Evolutionary conservation across 92 coral and sea anemone species (phyloP).

Genomic region (Hydrozoanthus gracilis): DNA sequence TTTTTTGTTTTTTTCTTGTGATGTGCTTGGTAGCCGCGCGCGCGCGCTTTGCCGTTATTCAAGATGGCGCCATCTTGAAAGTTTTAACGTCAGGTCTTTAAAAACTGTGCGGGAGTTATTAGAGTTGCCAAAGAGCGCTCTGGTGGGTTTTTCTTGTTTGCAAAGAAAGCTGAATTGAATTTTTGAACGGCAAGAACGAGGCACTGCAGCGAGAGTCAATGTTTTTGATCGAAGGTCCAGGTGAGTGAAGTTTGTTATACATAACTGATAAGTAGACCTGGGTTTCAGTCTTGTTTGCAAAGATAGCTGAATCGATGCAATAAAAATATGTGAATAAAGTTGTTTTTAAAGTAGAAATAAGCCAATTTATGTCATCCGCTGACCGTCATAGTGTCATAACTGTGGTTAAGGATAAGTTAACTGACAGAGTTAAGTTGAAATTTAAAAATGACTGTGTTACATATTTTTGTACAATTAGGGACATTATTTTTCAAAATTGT

Average conservation of each 20-base stretch:
- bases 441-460: constrained; percentile 2
- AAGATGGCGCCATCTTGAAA: constrained; percentile 6
- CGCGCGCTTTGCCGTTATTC: constrained; percentile 2
- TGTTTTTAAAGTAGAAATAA: constrained; percentile 1
- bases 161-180: constrained; percentile 8
- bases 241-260: constrained; percentile 4
- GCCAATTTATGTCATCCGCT: constrained; percentile 6
- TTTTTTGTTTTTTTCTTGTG: background rate
- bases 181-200: background rate
- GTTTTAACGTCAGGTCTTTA: constrained; percentile 6
- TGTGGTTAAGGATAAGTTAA: constrained; percentile 3
- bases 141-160: background rate
- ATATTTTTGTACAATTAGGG: constrained; percentile 2
- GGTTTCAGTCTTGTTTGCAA: constrained; percentile 5
- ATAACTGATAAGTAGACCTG: constrained; percentile 14
- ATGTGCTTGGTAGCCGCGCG: constrained; percentile 9
- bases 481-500: constrained; percentile 1
- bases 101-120: constrained; percentile 21
- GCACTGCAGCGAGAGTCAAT: constrained; percentile 7
- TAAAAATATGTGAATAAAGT: background rate
- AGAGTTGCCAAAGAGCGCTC: background rate
- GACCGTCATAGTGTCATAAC: constrained; percentile 6
- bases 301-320: constrained; percentile 3
- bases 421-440: constrained; percentile 4
- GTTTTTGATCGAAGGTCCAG: constrained; percentile 6